These are phyloP conservation scores for Tetramorium parvispinum DNA, from an alignment of 1,140 invertebrate species.

Conservation along the genomic window DNA sequence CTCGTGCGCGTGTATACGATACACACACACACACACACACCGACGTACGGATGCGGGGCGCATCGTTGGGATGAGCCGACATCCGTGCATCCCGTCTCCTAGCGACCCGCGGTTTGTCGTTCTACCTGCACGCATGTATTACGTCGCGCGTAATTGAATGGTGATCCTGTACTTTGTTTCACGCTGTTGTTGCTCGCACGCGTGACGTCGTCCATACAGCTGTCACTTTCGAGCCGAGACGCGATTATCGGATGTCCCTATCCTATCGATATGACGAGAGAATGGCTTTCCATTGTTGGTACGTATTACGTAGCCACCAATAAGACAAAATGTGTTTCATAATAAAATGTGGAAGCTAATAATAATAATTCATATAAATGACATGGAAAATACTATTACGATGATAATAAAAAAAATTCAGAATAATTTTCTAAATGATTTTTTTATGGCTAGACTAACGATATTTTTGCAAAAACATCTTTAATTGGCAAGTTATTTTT, in stretches of 20 bases:
- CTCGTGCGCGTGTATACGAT: not conserved
- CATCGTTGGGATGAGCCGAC: conserved; percentile 8
- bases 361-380: not conserved
- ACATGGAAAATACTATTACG: not conserved
- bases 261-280: not conserved
- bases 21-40: not conserved
- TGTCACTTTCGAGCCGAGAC: not conserved
- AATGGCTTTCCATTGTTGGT: not conserved
- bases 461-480: not conserved
- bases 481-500: not conserved
- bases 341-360: not conserved
- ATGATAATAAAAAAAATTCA: not conserved
- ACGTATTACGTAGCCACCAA: not conserved
- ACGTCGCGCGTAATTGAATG: conserved; percentile 68
- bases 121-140: conserved; percentile 56
- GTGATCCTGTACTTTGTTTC: conserved; percentile 65
- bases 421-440: not conserved
- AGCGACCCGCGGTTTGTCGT: conserved; percentile 69
- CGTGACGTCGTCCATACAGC: not conserved
- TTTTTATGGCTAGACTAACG: not conserved
- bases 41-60: not conserved
- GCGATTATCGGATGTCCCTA: not conserved
- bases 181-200: conserved; percentile 39
- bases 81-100: conserved; percentile 62
- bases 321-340: not conserved